Base-by-base conservation (phyloP, 2,797 vertebrate species). In the Sebastes oblongus region DNA sequence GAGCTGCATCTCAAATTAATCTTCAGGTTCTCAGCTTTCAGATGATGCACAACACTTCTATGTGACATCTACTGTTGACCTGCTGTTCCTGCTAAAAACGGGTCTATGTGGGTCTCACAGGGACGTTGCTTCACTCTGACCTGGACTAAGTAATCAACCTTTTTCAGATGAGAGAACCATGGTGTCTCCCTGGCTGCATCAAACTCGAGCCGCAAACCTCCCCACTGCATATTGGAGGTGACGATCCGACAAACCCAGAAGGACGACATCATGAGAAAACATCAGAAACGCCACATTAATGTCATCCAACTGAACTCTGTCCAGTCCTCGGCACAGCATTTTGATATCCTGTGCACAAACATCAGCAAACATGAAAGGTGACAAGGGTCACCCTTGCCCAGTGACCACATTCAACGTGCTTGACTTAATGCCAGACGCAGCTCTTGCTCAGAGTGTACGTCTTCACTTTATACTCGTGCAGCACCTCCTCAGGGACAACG, bases 171-270 rank as follows among this genome's bases (percentile, higher is more conserved):
- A 66, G 66, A 27, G 13, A 56, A 14, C 8, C 36, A 6, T 11
- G 20, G 12, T 42, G 46, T 59, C 16, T 18, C 59, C 24, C 46
- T 36, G 39, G 64, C 39, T 66, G 54, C 42, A n/a, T 55, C 58
- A 3, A 46, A n/a, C 4, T 7, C 24, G 8, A 50, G 24, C 66
- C 50, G 66, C 24, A 73, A 72, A 80, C 29, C 65, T 70, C 78
- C 55, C 2, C 5, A 16, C 8, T 54, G 58, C 39, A 72, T 30
- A 80, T 25, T 20, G 52, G 73, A 92, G 69, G 81, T 82, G 75
- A 81, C 24, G 7, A 55, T 82, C 75, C 78, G 61, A 86, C 77
- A 72, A 80, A 83, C 67, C 58, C 78, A 70, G 80, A 74, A 74
- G 54, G 46, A 90, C 75, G 39, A 24, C 56, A 83, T 81, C 68